These are phyloP conservation scores for Digitonthophagus gazella DNA, from an alignment of 2,888 invertebrate species.

Conservation along the genomic window DNA sequence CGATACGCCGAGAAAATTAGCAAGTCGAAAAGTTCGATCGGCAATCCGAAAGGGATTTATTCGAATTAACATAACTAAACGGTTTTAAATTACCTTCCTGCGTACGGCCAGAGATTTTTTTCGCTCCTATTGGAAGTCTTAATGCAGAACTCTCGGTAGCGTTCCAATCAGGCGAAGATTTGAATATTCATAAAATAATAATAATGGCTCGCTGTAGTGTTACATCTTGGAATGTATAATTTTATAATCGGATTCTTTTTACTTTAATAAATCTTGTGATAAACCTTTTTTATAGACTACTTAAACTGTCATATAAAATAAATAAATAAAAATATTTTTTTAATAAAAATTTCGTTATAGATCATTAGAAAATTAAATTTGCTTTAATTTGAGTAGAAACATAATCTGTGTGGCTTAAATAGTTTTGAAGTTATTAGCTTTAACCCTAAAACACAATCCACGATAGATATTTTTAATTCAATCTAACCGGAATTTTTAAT, in stretches of 20 bases:
- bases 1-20: background rate
- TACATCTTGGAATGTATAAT: background rate
- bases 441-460: too few relatives aligned
- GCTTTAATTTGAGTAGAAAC: too few relatives aligned
- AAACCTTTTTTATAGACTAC: too few relatives aligned
- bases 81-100: conserved; percentile 13
- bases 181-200: background rate
- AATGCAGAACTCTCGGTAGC: background rate
- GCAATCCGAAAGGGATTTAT: conserved; percentile 15
- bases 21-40: conserved; percentile 12
- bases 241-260: background rate
- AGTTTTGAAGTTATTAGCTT: too few relatives aligned
- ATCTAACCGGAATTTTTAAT: too few relatives aligned
- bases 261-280: too few relatives aligned
- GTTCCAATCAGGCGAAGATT: background rate
- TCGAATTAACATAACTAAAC: conserved; percentile 14
- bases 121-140: background rate
- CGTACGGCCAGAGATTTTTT: background rate
- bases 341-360: too few relatives aligned
- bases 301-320: too few relatives aligned
- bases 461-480: too few relatives aligned
- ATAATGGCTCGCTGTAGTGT: background rate
- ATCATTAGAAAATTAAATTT: too few relatives aligned
- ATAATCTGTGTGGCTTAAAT: too few relatives aligned
- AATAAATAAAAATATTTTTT: too few relatives aligned